Evolutionary conservation across 2,113 vertebrate species (phyloP).

Genomic region (Tor tambroides): DNA sequence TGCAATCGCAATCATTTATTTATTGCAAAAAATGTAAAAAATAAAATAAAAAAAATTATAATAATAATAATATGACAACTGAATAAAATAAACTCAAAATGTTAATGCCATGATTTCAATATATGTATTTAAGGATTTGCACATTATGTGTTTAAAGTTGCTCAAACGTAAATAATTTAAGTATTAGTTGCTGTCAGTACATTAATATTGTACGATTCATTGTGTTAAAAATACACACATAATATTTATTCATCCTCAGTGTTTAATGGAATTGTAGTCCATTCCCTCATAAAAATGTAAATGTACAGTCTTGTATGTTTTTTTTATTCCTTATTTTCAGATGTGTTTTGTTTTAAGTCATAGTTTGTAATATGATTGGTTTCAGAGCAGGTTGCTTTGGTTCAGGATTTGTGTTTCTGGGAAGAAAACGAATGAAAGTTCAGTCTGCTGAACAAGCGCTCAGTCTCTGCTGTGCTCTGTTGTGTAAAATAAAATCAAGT

Average conservation of each 20-base stretch:
- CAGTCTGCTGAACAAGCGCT: background rate
- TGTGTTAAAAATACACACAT: too few relatives aligned
- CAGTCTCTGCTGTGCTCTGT: conserved; percentile 18
- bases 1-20: background rate
- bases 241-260: background rate
- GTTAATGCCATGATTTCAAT: background rate
- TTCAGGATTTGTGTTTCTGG: background rate
- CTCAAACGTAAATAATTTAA: too few relatives aligned
- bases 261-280: background rate
- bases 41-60: too few relatives aligned
- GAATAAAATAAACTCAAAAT: background rate
- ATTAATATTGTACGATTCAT: too few relatives aligned
- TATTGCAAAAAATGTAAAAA: background rate
- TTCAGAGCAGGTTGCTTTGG: background rate
- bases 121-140: background rate
- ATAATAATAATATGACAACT: background rate
- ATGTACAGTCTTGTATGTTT: background rate
- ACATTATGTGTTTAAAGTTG: too few relatives aligned
- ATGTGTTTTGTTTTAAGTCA: background rate
- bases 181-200: too few relatives aligned
- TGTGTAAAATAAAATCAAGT: conserved; percentile 19
- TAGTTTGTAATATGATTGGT: background rate
- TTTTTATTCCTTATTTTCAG: background rate
- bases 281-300: background rate
- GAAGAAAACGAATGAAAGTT: background rate